Evolutionary conservation across 1,140 invertebrate species (phyloP).

Genomic region (Oppia nitens): DNA sequence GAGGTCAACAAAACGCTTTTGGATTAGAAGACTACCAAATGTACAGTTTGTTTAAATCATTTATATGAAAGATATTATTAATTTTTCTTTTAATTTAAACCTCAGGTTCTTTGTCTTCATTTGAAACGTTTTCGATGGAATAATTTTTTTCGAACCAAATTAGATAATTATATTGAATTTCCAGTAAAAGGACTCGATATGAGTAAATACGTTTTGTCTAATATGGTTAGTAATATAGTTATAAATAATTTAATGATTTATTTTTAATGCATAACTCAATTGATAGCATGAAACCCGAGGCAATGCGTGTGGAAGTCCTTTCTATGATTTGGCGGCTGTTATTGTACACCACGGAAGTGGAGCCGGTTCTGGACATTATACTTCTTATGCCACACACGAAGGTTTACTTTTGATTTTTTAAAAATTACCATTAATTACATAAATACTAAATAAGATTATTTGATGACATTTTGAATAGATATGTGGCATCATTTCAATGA

Average conservation of each 20-base stretch:
- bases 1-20: constrained; percentile 65
- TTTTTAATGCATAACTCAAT: constrained; percentile 10
- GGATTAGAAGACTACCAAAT: constrained; percentile 60
- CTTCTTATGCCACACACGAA: constrained; percentile 62
- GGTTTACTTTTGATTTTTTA: constrained; percentile 24
- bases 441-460: too few relatives aligned
- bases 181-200: constrained; percentile 57
- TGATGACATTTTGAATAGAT: constrained; percentile 26
- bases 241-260: neutral
- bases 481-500: constrained; percentile 78
- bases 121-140: constrained; percentile 70
- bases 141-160: constrained; percentile 56
- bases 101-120: constrained; percentile 63
- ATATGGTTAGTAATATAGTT: constrained; percentile 30
- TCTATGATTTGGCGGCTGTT: constrained; percentile 65
- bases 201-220: constrained; percentile 53
- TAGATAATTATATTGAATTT: constrained; percentile 61
- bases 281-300: constrained; percentile 43
- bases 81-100: neutral
- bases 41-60: constrained; percentile 32
- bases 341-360: constrained; percentile 70
- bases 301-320: constrained; percentile 37
- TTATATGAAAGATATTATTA: neutral
- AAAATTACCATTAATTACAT: neutral
- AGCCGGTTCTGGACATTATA: constrained; percentile 66